A percentile compares a stretch with the other conserved stretches of the same genome.
Evolutionary conservation across 2,888 invertebrate species (phyloP).

Genomic region (Ypsolopha scabrella): DNA sequence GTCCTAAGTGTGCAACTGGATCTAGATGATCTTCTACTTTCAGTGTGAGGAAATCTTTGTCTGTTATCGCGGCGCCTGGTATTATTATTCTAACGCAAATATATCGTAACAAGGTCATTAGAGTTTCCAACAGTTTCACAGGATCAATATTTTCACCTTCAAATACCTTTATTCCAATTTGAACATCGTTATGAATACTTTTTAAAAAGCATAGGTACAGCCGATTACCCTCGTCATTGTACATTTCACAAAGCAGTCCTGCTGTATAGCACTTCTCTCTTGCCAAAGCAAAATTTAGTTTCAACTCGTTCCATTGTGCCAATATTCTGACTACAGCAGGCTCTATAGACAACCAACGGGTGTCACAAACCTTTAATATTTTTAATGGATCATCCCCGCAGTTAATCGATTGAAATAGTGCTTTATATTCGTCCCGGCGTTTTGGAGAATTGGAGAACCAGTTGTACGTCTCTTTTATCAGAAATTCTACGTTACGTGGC

Average conservation of each 20-base stretch:
- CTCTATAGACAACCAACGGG: conserved; percentile 23
- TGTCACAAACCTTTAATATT: conserved; percentile 18
- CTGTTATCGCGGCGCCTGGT: conserved; percentile 3
- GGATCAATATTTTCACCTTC: conserved; percentile 5
- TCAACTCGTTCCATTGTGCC: conserved; percentile 21
- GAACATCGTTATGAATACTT: conserved; percentile 10
- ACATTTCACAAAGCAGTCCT: conserved; percentile 14
- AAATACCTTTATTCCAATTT: conserved; percentile 8
- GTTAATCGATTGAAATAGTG: conserved; percentile 19
- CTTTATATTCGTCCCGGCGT: conserved; percentile 15
- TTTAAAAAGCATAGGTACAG: conserved; percentile 8
- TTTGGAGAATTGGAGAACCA: conserved; percentile 15
- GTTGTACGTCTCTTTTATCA: conserved; percentile 23
- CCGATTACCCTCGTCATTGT: conserved; percentile 11
- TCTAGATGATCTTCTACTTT: conserved; percentile 5
- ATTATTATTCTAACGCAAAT: conserved; percentile 1
- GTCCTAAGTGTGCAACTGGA: conserved; percentile 3
- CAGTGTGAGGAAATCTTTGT: conserved; percentile 2
- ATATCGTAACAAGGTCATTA: neutral
- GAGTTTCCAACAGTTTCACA: neutral
- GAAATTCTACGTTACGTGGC: conserved; percentile 21
- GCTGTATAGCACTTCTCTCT: conserved; percentile 18
- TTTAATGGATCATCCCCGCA: conserved; percentile 18
- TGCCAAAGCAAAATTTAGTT: conserved; percentile 14
- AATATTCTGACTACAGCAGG: conserved; percentile 18